Evolutionary conservation across 2,888 invertebrate genomes (phyloP).

Genomic region (Laothoe populi): DNA sequence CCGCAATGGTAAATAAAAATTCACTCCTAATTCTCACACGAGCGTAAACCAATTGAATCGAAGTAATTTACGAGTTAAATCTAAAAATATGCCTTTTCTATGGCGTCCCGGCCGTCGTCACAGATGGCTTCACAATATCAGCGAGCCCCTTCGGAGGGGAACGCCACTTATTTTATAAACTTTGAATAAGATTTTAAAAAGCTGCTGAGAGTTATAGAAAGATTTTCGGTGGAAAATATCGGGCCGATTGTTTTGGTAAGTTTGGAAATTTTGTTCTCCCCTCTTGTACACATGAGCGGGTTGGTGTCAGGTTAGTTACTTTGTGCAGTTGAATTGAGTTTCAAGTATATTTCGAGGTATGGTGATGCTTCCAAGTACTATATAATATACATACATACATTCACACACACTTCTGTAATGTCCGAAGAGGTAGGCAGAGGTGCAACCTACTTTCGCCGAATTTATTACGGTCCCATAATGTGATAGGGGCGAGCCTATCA

Average conservation of each 20-base stretch:
- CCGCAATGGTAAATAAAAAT: slow-evolving; percentile 75
- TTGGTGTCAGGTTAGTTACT: slow-evolving; percentile 33
- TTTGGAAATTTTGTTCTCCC: slow-evolving; percentile 49
- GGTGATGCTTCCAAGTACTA: too few relatives aligned
- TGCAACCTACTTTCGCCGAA: too few relatives aligned
- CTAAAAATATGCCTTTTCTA: slow-evolving; percentile 83
- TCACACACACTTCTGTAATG: too few relatives aligned
- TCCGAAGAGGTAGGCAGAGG: too few relatives aligned
- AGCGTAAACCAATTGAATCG: slow-evolving; percentile 82
- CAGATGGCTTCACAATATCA: slow-evolving; percentile 83
- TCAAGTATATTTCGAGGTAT: not conserved
- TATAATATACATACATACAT: too few relatives aligned
- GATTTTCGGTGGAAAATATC: slow-evolving; percentile 57
- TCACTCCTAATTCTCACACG: slow-evolving; percentile 76
- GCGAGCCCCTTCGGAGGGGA: slow-evolving; percentile 70
- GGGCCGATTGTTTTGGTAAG: slow-evolving; percentile 54
- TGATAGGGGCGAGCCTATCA: too few relatives aligned
- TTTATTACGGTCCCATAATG: too few relatives aligned
- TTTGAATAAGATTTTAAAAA: slow-evolving; percentile 84
- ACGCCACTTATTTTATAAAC: slow-evolving; percentile 80
- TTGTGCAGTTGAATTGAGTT: slow-evolving; percentile 25
- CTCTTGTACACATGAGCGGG: slow-evolving; percentile 32
- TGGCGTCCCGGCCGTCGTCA: slow-evolving; percentile 73
- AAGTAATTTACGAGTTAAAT: slow-evolving; percentile 83
- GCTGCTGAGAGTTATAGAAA: slow-evolving; percentile 65